A percentile compares a stretch with the other conserved stretches of the same genome.
Conservation (phyloP, 2,113 vertebrate species). For the Myotis yumanensis region DNA sequence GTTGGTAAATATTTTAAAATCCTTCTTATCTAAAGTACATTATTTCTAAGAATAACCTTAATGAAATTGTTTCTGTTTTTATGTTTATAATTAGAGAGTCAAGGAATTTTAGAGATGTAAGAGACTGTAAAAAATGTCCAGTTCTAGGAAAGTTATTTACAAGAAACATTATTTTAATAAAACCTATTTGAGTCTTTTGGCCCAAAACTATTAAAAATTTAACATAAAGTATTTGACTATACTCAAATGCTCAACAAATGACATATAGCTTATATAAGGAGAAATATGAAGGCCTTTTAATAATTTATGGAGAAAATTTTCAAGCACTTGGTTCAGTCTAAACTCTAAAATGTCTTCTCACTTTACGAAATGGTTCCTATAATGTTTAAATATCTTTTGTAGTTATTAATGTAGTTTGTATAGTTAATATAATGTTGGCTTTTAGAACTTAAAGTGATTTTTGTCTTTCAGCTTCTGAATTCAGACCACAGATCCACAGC, state of each 20-base stretch:
- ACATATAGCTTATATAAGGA: background rate
- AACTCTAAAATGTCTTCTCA: background rate
- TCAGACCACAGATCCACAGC: slow-evolving; percentile 82
- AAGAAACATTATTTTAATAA: too few relatives aligned
- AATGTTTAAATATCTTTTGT: background rate
- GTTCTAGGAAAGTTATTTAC: too few relatives aligned
- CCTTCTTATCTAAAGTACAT: background rate
- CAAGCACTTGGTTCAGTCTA: background rate
- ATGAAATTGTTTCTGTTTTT: slow-evolving; percentile 30
- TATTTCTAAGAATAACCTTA: background rate
- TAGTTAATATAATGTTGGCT: background rate
- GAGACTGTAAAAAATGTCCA: background rate
- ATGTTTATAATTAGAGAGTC: slow-evolving; percentile 6
- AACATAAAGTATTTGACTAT: background rate
- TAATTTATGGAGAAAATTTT: slow-evolving; percentile 41
- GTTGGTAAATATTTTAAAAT: slow-evolving; percentile 85
- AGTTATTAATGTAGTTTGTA: slow-evolving; percentile 13
- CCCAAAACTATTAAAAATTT: too few relatives aligned
- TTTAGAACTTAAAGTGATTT: slow-evolving; percentile 39
- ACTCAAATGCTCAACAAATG: slow-evolving; percentile 37
- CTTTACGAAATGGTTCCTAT: background rate
- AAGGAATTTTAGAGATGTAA: slow-evolving; percentile 18
- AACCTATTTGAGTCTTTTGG: too few relatives aligned
- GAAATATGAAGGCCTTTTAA: background rate
- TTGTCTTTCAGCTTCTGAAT: slow-evolving; percentile 79